Evolutionary conservation across 1,140 invertebrate genomes (phyloP).

Genomic region (Teleopsis dalmanni): DNA sequence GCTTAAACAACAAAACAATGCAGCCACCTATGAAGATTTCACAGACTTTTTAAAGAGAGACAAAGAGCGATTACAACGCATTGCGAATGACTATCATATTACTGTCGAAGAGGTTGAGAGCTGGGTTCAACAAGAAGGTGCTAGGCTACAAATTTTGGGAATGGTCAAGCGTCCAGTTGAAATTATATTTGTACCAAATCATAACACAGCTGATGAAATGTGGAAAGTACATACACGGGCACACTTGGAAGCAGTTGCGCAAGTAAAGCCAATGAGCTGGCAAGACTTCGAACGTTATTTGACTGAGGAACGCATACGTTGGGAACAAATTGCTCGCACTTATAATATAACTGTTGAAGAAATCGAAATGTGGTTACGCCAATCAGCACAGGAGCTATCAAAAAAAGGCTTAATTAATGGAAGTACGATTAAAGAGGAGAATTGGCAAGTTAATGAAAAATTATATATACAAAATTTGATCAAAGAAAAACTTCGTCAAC

Average conservation of each 20-base stretch:
- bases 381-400: conserved; percentile 18
- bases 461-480: conserved; percentile 29
- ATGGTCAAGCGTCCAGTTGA: conserved; percentile 22
- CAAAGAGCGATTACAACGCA: conserved; percentile 24
- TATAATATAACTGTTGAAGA: conserved; percentile 34
- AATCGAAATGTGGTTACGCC: conserved; percentile 25
- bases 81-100: conserved; percentile 34
- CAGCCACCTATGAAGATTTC: conserved; percentile 30
- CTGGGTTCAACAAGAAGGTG: conserved; percentile 36
- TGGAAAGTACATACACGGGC: conserved; percentile 24
- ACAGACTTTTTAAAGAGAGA: conserved; percentile 31
- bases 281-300: conserved; percentile 33
- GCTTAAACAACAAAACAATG: conserved; percentile 30
- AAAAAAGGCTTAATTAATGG: conserved; percentile 22
- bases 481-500: conserved; percentile 25
- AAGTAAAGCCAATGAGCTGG: conserved; percentile 20
- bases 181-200: too few relatives aligned
- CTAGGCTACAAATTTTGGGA: conserved; percentile 29
- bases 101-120: conserved; percentile 39
- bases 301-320: conserved; percentile 18
- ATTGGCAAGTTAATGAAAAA: conserved; percentile 29
- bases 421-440: conserved; percentile 13
- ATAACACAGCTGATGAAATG: conserved; percentile 5
- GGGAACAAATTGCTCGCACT: conserved; percentile 26
- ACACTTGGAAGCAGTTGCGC: conserved; percentile 21